A percentile compares a stretch with the other conserved stretches of the same genome.
Conservation (phyloP, 2,113 vertebrate genomes). For the Piaya cayana region DNA sequence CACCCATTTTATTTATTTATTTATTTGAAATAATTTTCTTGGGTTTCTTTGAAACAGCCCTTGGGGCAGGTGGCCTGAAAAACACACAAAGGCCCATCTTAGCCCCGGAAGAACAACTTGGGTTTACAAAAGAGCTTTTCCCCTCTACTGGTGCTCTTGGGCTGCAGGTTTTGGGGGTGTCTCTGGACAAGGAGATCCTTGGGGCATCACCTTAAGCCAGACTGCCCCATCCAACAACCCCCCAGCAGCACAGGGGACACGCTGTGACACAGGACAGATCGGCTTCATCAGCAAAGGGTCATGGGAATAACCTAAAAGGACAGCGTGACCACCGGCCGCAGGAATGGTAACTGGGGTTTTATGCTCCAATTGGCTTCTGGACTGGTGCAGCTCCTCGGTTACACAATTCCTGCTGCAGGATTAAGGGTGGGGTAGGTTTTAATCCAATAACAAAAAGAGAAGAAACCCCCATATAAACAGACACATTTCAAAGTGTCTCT, state of each 20-base stretch:
- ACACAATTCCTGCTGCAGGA: background rate
- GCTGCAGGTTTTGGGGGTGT: background rate
- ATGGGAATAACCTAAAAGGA: background rate
- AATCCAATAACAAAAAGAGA: slow-evolving; percentile 3
- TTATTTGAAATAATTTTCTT: background rate
- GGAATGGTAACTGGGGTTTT: background rate
- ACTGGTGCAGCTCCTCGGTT: background rate
- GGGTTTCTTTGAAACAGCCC: background rate
- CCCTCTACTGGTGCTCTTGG: rapidly evolving
- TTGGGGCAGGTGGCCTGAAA: background rate
- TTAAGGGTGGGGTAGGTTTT: background rate
- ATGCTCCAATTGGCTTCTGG: background rate
- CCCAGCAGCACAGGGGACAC: rapidly evolving
- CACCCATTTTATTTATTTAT: background rate
- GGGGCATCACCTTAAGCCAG: background rate
- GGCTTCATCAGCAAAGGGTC: background rate
- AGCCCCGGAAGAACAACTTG: background rate
- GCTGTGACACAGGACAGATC: background rate
- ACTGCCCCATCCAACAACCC: rapidly evolving
- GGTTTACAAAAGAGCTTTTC: background rate
- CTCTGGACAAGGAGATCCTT: background rate
- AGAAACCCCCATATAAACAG: background rate
- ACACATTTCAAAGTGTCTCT: background rate
- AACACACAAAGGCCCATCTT: rapidly evolving
- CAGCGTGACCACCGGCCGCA: rapidly evolving